Percentiles rank a stretch among this genome's conserved stretches.
These are phyloP conservation scores for Amazona guildingii DNA, from an alignment of 2,113 vertebrate genomes.

Conservation along the genomic window DNA sequence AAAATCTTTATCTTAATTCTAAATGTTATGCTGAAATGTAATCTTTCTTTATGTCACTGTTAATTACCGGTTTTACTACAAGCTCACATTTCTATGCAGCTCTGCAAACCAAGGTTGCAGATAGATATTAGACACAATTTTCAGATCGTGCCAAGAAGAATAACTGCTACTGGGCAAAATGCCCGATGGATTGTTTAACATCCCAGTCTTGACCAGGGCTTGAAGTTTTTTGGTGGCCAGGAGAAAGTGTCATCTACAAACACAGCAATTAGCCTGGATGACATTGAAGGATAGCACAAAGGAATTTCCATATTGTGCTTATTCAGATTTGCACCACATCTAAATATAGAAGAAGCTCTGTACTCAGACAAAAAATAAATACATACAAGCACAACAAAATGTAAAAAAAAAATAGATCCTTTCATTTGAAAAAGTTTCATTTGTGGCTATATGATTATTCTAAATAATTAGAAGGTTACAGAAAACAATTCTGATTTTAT, in stretches of 20 bases:
- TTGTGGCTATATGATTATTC: too few relatives aligned
- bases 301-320: background rate
- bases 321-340: background rate
- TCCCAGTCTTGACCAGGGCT: background rate
- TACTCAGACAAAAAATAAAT: background rate
- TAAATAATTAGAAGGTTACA: background rate
- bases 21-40: background rate
- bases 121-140: background rate
- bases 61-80: background rate
- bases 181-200: background rate
- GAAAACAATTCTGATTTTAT: background rate
- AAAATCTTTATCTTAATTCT: constrained; percentile 13
- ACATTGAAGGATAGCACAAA: background rate
- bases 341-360: background rate
- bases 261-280: background rate
- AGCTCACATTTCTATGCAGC: background rate
- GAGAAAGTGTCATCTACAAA: background rate
- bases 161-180: background rate
- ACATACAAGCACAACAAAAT: background rate
- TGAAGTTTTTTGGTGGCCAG: background rate
- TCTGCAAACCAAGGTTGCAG: background rate
- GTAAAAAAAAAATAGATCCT: background rate
- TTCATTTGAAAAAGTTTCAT: background rate
- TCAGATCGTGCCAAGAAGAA: background rate
- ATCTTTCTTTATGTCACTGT: background rate